Base-by-base conservation (phyloP, 92 coral and sea anemone genomes). In the Siderastrea siderea region DNA sequence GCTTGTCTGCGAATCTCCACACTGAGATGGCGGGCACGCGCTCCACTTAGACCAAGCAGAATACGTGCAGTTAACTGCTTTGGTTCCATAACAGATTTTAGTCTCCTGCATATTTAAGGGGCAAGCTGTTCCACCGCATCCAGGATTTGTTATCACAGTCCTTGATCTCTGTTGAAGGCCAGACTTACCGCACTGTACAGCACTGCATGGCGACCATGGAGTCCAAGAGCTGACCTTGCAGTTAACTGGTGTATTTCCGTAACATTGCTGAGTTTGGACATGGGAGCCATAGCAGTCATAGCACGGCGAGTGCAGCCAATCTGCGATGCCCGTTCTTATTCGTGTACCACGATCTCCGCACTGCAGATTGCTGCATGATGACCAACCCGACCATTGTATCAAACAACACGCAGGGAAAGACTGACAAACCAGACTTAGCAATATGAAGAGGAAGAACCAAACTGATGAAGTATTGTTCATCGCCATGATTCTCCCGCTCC, bases 31-130 rank as follows among this genome's bases (percentile, higher is more conserved):
- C 49, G 80, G 3, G 12, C 80, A 76, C 19, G 66, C 43, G 13
- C 80, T 76, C 80, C 68, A 76, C 0, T 62, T 13, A 3, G 80
- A 76, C 80, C 68, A 76, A 45, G 68, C 2, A 1, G 66, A 53
- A 44, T 11, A 3, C 1, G 57, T 19, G 50, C 80, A 75, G 12
- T 59, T 52, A 1, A 57, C 68, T 13, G 3, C 51, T 43, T 7
- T 15, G 12, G 19, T 12, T 11, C 50, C 66, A 6, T 59, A 62
- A 19, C 80, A 76, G 2, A 7, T 3, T 2, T 47, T 15, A 1
- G 68, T 43, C 16, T 76, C 80, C 1, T 5, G 66, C 7, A 76
- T 1, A 5, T 26, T 9, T 12, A 19, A 14, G 7, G 80, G 80
- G 6, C 80, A 76, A 1, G 11, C 19, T 43, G 80, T 13, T 19